These are phyloP conservation scores for Diplogasteroides magnus DNA, from an alignment of 1,140 invertebrate genomes.

Conservation along the genomic window DNA sequence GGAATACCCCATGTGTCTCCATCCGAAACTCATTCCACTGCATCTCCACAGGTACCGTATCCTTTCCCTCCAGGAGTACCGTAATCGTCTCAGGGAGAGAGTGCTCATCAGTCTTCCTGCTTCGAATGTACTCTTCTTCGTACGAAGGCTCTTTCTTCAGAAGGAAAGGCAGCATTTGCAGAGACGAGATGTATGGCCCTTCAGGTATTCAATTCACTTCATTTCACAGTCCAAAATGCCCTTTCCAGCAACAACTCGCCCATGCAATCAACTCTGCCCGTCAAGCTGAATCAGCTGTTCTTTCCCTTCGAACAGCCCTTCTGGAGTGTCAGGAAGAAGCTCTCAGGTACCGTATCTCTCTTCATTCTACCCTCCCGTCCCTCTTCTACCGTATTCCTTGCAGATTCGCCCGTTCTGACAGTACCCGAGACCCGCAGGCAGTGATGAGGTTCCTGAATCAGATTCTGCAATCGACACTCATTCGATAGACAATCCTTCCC, in stretches of 20 bases:
- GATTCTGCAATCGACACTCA: slow-evolving; percentile 26
- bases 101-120: not conserved
- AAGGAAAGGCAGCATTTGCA: not conserved
- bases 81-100: not conserved
- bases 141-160: not conserved
- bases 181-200: not conserved
- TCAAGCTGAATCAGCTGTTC: not conserved
- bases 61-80: not conserved
- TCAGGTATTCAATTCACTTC: not conserved
- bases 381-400: slow-evolving; percentile 19
- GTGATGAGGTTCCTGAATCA: slow-evolving; percentile 28
- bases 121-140: not conserved
- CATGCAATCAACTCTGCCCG: slow-evolving; percentile 6
- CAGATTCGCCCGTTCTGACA: slow-evolving; percentile 20
- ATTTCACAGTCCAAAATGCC: not conserved
- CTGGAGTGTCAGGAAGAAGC: slow-evolving; percentile 5
- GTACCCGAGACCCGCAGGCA: slow-evolving; percentile 4
- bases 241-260: not conserved
- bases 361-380: slow-evolving; percentile 13
- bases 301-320: slow-evolving; percentile 5
- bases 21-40: slow-evolving; percentile 12
- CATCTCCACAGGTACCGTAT: slow-evolving; percentile 1
- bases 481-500: slow-evolving; percentile 9
- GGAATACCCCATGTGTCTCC: slow-evolving; percentile 10
- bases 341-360: slow-evolving; percentile 11